Conservation (phyloP, 2,888 invertebrate genomes). For the Harmothoe impar region DNA sequence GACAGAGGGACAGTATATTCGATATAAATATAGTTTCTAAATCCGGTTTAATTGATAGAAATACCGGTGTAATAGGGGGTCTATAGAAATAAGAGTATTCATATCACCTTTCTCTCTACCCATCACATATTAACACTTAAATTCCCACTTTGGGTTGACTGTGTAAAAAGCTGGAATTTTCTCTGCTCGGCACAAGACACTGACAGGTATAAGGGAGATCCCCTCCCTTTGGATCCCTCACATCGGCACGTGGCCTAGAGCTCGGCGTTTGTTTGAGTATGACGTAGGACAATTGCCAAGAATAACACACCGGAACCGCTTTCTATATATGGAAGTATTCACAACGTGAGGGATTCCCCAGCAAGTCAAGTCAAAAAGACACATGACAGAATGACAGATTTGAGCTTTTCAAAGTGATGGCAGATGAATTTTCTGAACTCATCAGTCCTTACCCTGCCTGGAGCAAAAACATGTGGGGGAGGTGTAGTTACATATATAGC, state of each 20-base stretch:
- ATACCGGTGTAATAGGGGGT: too few relatives aligned
- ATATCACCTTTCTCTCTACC: too few relatives aligned
- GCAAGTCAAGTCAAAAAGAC: background rate
- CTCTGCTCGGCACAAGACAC: background rate
- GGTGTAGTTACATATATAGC: too few relatives aligned
- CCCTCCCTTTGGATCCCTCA: background rate
- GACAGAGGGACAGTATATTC: too few relatives aligned
- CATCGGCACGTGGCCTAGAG: background rate
- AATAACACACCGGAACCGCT: background rate
- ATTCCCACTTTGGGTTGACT: too few relatives aligned
- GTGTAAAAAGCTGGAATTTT: too few relatives aligned
- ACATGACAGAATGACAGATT: background rate
- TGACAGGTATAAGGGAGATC: background rate
- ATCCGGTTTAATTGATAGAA: too few relatives aligned
- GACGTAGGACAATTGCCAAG: background rate
- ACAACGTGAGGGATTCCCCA: background rate
- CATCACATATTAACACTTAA: too few relatives aligned
- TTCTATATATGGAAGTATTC: background rate
- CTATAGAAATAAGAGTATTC: too few relatives aligned
- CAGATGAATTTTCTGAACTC: background rate
- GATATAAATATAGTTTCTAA: too few relatives aligned
- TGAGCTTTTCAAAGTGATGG: background rate
- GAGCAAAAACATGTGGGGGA: too few relatives aligned
- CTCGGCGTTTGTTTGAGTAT: background rate
- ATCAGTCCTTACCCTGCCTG: too few relatives aligned